A percentile compares a stretch with the other conserved stretches of the same genome.
Conservation (phyloP, 2,888 invertebrate genomes). For the Troides aeacus region DNA sequence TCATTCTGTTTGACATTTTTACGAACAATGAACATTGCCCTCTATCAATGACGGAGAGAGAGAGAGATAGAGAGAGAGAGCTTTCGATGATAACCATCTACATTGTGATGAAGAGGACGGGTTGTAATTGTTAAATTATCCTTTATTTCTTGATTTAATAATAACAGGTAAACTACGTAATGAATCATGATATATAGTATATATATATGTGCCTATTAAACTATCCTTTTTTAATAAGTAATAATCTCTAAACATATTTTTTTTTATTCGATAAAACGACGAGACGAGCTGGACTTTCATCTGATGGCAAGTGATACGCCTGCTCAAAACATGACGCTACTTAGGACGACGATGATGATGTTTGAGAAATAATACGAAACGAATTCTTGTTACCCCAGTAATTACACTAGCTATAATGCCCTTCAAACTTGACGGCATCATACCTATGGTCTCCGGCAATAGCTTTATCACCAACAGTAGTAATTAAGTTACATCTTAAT, state of each 20-base stretch:
- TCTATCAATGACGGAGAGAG: slow-evolving; percentile 41
- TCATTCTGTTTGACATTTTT: slow-evolving; percentile 78
- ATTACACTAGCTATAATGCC: too few species aligned
- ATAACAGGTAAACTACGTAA: slow-evolving; percentile 56
- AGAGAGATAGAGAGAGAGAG: too few species aligned
- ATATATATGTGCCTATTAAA: not conserved
- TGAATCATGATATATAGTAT: slow-evolving; percentile 59
- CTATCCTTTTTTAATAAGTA: not conserved
- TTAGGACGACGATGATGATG: too few species aligned
- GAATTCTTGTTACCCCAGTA: too few species aligned
- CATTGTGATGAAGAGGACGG: slow-evolving; percentile 52
- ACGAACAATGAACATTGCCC: slow-evolving; percentile 63
- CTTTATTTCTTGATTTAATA: slow-evolving; percentile 54
- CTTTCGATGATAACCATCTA: slow-evolving; percentile 44
- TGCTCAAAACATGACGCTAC: too few species aligned
- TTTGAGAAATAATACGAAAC: too few species aligned
- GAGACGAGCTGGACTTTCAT: not conserved
- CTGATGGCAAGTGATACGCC: not conserved
- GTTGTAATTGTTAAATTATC: slow-evolving; percentile 56
- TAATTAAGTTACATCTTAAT: too few species aligned
- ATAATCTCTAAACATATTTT: not conserved
- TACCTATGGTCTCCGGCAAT: too few species aligned
- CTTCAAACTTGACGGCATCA: too few species aligned
- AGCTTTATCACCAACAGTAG: too few species aligned
- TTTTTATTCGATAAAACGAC: not conserved